Conservation (phyloP, 2,113 vertebrate species). For the Nycticryphes semicollaris region DNA sequence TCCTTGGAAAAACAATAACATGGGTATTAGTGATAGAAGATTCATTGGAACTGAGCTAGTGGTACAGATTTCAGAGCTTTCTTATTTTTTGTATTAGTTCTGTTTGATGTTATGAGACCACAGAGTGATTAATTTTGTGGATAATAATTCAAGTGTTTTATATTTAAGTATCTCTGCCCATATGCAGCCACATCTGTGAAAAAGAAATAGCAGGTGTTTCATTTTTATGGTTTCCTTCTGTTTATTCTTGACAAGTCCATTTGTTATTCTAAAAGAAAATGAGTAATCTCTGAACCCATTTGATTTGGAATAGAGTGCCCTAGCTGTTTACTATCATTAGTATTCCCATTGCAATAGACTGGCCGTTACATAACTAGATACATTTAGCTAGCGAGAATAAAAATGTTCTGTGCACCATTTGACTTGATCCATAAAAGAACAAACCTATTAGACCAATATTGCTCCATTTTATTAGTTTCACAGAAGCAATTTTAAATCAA, state of each 20-base stretch:
- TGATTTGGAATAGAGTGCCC: conserved; percentile 6
- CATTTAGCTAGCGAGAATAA: background rate
- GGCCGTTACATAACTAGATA: background rate
- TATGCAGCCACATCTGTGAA: conserved; percentile 65
- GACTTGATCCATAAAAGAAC: background rate
- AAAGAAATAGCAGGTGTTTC: conserved; percentile 58
- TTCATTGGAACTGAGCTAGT: background rate
- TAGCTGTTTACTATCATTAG: conserved; percentile 5
- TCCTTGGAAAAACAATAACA: background rate
- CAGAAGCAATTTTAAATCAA: conserved; percentile 5
- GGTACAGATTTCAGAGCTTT: background rate
- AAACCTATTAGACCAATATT: background rate
- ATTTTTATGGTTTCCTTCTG: conserved; percentile 57
- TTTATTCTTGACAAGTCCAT: conserved; percentile 62
- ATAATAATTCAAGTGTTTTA: conserved; percentile 61
- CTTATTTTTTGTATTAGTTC: background rate
- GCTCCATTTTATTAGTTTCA: background rate
- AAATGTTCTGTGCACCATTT: background rate
- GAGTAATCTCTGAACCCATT: background rate
- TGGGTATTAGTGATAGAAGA: background rate
- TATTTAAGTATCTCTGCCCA: conserved; percentile 35
- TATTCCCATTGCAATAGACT: background rate
- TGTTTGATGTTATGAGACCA: conserved; percentile 5
- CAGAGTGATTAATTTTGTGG: conserved; percentile 40
- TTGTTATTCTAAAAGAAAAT: conserved; percentile 62